Conservation (phyloP, 2,797 vertebrate species). For the Poeciliopsis presidionis region DNA sequence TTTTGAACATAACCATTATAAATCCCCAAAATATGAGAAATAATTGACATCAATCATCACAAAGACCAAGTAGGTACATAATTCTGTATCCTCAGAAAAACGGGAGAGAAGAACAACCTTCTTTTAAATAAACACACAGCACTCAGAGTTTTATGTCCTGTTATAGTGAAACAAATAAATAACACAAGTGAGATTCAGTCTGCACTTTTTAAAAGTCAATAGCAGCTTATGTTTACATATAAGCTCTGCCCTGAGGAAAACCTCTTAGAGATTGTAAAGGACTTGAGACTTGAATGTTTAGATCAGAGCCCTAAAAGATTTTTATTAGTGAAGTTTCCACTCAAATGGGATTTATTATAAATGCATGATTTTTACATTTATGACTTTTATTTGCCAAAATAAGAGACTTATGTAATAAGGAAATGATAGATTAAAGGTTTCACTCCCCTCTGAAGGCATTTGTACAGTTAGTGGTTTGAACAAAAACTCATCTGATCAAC, state of each 20-base stretch:
- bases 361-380: not conserved
- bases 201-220: not conserved
- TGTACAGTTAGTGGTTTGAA: not conserved
- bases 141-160: not conserved
- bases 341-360: not conserved
- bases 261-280: too few relatives aligned
- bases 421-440: not conserved
- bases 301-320: not conserved
- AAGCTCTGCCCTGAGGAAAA: not conserved
- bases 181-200: not conserved
- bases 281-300: too few relatives aligned
- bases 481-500: not conserved
- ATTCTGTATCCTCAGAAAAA: not conserved
- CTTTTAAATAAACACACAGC: not conserved
- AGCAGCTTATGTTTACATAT: not conserved
- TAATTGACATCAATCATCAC: not conserved
- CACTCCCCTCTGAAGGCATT: not conserved
- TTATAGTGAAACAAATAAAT: not conserved
- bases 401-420: not conserved
- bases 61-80: not conserved
- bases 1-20: not conserved
- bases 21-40: not conserved
- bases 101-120: not conserved
- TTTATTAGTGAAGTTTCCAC: not conserved
- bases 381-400: not conserved